A percentile compares a stretch with the other conserved stretches of the same genome.
Conservation (phyloP, 2,113 vertebrate genomes). For the Elgaria multicarinata region DNA sequence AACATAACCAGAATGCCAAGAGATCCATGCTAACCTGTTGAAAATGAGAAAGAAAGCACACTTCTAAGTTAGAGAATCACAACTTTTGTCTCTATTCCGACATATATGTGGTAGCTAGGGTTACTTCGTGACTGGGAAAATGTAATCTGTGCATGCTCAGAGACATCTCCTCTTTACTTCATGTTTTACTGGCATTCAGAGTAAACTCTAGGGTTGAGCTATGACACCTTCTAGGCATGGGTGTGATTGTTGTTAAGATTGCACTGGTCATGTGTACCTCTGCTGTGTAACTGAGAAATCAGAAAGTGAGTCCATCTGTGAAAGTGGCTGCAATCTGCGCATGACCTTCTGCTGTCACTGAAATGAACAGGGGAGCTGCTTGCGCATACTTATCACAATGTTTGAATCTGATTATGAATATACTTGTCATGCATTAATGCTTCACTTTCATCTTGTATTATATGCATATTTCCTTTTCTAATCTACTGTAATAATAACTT, state of each 20-base stretch:
- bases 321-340: not conserved
- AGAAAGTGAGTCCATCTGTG: not conserved
- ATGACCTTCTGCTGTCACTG: not conserved
- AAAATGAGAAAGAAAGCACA: not conserved
- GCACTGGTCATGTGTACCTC: not conserved
- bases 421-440: not conserved
- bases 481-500: not conserved
- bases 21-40: not conserved
- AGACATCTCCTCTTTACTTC: not conserved
- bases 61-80: not conserved
- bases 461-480: not conserved
- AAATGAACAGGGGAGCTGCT: not conserved
- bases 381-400: not conserved
- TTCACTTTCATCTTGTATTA: not conserved
- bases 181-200: not conserved
- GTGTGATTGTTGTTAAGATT: not conserved
- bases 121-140: not conserved
- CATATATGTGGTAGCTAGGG: not conserved
- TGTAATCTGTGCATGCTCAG: not conserved
- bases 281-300: not conserved
- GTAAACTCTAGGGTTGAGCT: not conserved
- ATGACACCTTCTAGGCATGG: not conserved
- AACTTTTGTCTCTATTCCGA: not conserved
- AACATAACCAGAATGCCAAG: not conserved
- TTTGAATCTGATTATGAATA: not conserved